Evolutionary conservation across 1,140 invertebrate species (phyloP).

Genomic region (Drosophila repleta): DNA sequence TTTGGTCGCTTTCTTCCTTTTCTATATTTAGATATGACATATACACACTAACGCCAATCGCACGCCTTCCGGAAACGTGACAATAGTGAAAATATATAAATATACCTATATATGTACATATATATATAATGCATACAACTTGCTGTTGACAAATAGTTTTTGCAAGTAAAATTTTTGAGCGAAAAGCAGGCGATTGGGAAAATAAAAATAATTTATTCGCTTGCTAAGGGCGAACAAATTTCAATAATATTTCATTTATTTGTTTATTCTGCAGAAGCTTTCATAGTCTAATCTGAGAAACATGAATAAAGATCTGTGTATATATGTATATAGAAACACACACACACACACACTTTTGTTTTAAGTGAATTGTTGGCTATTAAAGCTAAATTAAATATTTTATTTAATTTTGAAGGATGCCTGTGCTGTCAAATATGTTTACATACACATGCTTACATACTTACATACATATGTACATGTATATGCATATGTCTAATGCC

Average conservation of each 20-base stretch:
- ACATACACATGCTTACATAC: not conserved
- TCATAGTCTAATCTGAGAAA: conserved; percentile 1
- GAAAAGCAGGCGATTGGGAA: too few relatives aligned
- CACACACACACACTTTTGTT: not conserved
- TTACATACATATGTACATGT: not conserved
- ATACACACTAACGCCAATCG: conserved; percentile 58
- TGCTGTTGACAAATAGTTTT: conserved; percentile 1
- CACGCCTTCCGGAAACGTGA: conserved; percentile 74
- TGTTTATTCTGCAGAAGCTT: too few relatives aligned
- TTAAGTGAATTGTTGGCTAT: conserved; percentile 5
- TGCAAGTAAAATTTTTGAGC: too few relatives aligned
- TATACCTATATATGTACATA: conserved; percentile 1
- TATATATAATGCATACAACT: not conserved
- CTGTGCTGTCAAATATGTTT: not conserved
- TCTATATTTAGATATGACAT: conserved; percentile 74
- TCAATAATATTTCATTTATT: not conserved
- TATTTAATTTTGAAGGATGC: conserved; percentile 3
- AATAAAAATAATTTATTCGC: too few relatives aligned
- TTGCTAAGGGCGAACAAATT: not conserved
- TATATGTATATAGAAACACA: not conserved
- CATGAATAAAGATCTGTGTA: not conserved
- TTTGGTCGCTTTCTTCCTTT: conserved; percentile 55
- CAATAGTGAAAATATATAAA: conserved; percentile 45
- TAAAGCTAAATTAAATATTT: conserved; percentile 11
- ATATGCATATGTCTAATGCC: conserved; percentile 5